phyloP scores from a whole-genome alignment of 2,113 vertebrate genomes.

The Calyptommatus sinebrachiatus region DNA sequence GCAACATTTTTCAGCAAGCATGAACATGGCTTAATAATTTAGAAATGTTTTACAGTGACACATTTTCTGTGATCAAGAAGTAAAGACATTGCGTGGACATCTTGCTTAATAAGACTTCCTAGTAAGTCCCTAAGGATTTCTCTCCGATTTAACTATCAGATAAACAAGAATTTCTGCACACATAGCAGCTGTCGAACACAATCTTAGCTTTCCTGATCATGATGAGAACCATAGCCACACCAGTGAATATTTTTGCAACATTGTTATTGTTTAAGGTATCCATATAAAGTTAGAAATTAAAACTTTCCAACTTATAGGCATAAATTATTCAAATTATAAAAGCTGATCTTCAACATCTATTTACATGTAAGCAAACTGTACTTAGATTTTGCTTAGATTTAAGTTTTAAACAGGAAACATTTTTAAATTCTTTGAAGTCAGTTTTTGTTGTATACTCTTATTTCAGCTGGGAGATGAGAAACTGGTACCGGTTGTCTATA shows the following conservation, averaged over 20 bases:
- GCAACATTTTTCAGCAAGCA: no score
- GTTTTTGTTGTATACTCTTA: no score
- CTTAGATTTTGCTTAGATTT: neutral
- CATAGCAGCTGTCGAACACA: constrained; percentile 11
- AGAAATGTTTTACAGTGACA: constrained; percentile 1
- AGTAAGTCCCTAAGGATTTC: neutral
- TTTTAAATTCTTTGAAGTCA: neutral
- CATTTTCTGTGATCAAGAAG: constrained; percentile 26
- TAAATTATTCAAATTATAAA: constrained; percentile 15
- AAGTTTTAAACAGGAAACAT: neutral
- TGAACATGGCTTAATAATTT: neutral
- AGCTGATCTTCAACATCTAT: constrained; percentile 13
- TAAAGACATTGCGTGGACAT: constrained; percentile 9
- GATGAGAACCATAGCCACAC: neutral
- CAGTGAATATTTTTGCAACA: neutral
- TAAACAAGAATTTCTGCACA: constrained; percentile 23
- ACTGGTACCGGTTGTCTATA: neutral
- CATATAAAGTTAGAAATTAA: constrained; percentile 26
- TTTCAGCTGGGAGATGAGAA: no score
- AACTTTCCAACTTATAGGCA: neutral
- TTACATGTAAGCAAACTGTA: constrained; percentile 15
- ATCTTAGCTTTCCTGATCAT: constrained; percentile 29
- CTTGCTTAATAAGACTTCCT: constrained; percentile 12
- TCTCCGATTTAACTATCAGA: constrained; percentile 8
- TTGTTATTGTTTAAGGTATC: neutral